These are phyloP conservation scores for Polydrusus cervinus DNA, from an alignment of 2,888 invertebrate genomes.

Conservation along the genomic window DNA sequence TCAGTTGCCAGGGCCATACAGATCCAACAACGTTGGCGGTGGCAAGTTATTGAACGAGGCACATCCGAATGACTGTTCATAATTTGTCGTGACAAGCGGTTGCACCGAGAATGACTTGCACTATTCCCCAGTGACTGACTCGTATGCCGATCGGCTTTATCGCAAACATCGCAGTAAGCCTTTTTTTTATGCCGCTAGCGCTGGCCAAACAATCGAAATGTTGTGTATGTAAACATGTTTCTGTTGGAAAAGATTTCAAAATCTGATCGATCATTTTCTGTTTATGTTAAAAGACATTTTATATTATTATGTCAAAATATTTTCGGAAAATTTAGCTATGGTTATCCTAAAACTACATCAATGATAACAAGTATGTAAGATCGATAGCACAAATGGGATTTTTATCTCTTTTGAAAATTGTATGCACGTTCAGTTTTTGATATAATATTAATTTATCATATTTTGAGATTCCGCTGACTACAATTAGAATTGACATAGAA, in stretches of 20 bases:
- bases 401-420: no score
- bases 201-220: constrained; percentile 48
- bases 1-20: constrained; percentile 27
- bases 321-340: background rate
- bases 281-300: background rate
- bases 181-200: constrained; percentile 47
- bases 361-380: background rate
- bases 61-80: constrained; percentile 51
- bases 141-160: constrained; percentile 53
- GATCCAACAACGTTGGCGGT: constrained; percentile 41
- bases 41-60: constrained; percentile 53
- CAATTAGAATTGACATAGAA: no score
- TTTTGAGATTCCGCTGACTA: no score
- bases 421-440: no score
- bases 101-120: constrained; percentile 55
- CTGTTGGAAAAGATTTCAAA: constrained; percentile 48
- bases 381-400: background rate
- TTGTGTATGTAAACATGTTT: constrained; percentile 52
- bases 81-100: constrained; percentile 56
- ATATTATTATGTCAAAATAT: constrained; percentile 19
- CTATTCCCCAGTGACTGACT: constrained; percentile 50
- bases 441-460: no score
- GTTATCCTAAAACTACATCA: background rate
- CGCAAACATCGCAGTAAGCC: constrained; percentile 49
- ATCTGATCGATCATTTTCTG: constrained; percentile 64